Percentiles rank a stretch among this genome's conserved stretches.
Evolutionary conservation across 2,113 vertebrate genomes (phyloP).

Genomic region (Sterrhoptilus dennistouni): DNA sequence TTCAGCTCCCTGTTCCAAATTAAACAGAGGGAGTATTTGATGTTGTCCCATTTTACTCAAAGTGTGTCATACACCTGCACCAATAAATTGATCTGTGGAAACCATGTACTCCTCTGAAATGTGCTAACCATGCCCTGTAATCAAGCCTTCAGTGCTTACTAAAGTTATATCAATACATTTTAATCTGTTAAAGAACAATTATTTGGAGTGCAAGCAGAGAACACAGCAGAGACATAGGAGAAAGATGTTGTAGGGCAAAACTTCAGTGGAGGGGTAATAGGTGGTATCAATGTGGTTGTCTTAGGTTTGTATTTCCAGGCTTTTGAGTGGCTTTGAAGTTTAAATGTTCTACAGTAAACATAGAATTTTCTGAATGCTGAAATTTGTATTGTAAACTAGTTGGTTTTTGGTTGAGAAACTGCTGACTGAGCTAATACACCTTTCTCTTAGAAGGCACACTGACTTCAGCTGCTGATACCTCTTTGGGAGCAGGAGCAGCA

Average conservation of each 20-base stretch:
- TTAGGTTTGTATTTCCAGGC: neutral
- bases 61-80: neutral
- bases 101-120: neutral
- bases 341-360: neutral
- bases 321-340: neutral
- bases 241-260: neutral
- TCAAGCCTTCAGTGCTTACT: neutral
- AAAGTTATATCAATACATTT: neutral
- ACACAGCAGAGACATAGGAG: neutral
- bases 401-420: neutral
- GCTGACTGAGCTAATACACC: neutral
- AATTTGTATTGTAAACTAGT: neutral
- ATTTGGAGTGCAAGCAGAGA: neutral
- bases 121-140: neutral
- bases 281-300: neutral
- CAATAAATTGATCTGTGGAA: slow-evolving; percentile 5
- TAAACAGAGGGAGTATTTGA: slow-evolving; percentile 6
- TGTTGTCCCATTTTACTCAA: neutral
- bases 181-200: neutral
- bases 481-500: rapidly evolving
- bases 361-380: neutral
- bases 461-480: neutral
- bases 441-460: neutral
- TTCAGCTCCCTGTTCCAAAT: neutral
- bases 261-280: neutral